These are phyloP conservation scores for Drosophila orosa DNA, from an alignment of 1,140 invertebrate genomes.

Conservation along the genomic window DNA sequence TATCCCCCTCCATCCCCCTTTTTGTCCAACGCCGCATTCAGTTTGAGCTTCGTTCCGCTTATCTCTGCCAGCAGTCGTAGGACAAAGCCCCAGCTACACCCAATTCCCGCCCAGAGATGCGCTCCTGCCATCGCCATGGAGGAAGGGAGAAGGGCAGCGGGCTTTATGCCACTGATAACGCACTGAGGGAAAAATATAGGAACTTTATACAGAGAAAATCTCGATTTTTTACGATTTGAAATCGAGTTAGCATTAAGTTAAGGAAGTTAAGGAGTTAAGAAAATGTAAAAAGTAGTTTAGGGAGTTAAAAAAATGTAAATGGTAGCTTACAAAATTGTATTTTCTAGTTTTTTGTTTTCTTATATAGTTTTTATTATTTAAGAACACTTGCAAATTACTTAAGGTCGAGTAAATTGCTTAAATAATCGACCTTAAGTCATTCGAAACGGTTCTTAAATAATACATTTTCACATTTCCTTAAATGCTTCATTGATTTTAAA, in stretches of 20 bases:
- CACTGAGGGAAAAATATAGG: slow-evolving; percentile 6
- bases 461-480: too few species aligned
- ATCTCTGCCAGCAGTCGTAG: slow-evolving; percentile 68
- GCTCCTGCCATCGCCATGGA: slow-evolving; percentile 20
- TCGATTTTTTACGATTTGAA: neutral
- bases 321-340: neutral
- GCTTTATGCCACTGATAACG: slow-evolving; percentile 8
- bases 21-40: slow-evolving; percentile 47
- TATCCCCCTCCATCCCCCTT: slow-evolving; percentile 12
- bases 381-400: too few species aligned
- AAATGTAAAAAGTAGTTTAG: neutral
- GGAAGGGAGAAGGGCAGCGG: neutral
- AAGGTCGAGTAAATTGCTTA: too few species aligned
- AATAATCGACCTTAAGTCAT: too few species aligned
- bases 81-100: slow-evolving; percentile 40
- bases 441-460: too few species aligned
- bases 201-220: fast-evolving
- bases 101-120: slow-evolving; percentile 46
- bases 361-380: too few species aligned
- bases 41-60: slow-evolving; percentile 55
- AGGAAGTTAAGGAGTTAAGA: too few species aligned
- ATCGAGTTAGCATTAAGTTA: neutral
- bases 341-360: too few species aligned
- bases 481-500: neutral
- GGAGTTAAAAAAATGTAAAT: neutral